phyloP scores from a whole-genome alignment of 2,888 invertebrate genomes.

The Sinodicranocentrus sp. region DNA sequence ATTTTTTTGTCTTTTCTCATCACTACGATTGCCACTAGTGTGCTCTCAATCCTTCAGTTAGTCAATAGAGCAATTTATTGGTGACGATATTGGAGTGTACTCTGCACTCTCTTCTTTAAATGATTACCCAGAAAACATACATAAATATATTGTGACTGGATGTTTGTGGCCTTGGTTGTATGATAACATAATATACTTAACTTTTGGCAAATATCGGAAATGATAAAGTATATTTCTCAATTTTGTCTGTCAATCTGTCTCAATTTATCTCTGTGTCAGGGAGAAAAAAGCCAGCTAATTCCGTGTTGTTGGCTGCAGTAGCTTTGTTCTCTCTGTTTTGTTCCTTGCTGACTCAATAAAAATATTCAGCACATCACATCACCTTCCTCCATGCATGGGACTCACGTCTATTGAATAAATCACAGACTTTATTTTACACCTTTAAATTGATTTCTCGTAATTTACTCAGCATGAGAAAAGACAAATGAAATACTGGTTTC shows the following conservation, averaged over 20 bases:
- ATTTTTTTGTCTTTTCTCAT: neutral
- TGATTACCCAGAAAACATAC: neutral
- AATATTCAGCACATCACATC: conserved; percentile 20
- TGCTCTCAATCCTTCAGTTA: conserved; percentile 27
- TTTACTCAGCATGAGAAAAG: conserved; percentile 39
- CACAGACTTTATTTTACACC: conserved; percentile 62
- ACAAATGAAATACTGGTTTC: conserved; percentile 45
- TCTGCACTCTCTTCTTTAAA: neutral
- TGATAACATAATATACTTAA: conserved; percentile 12
- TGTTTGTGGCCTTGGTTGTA: neutral
- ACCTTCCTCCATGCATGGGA: conserved; percentile 45
- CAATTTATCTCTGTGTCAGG: conserved; percentile 58
- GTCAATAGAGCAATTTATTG: conserved; percentile 7
- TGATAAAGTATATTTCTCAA: conserved; percentile 76
- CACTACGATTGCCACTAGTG: neutral
- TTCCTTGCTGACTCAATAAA: neutral
- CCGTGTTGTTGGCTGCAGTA: too few relatives aligned
- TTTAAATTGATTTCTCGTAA: conserved; percentile 65
- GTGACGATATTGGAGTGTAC: conserved; percentile 3
- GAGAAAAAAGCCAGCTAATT: neutral
- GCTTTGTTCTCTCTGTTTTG: neutral
- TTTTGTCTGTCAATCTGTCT: conserved; percentile 69
- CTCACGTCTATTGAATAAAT: conserved; percentile 63
- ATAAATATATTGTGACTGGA: too few relatives aligned
- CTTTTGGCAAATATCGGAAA: conserved; percentile 71